A percentile compares a stretch with the other conserved stretches of the same genome.
phyloP scores from a whole-genome alignment of 1,140 invertebrate species.

The Chelonus insularis region DNA sequence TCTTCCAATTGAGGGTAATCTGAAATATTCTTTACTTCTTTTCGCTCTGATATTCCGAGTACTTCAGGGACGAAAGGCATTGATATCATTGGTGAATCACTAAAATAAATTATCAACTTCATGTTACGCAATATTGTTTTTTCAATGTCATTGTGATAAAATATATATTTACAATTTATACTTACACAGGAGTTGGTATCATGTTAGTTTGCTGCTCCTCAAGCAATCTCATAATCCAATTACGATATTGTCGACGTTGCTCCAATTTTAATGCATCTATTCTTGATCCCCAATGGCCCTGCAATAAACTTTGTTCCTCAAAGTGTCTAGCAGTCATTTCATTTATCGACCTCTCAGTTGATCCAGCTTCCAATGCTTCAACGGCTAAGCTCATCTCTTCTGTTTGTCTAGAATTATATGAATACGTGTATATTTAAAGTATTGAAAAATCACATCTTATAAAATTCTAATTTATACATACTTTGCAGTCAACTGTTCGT shows the following conservation, averaged over 20 bases:
- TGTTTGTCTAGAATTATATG: conserved; percentile 64
- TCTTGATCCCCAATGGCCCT: conserved; percentile 76
- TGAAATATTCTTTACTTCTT: conserved; percentile 44
- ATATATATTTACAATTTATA: too few relatives aligned
- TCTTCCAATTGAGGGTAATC: conserved; percentile 70
- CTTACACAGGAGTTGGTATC: conserved; percentile 63
- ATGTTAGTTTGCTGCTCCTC: conserved; percentile 69
- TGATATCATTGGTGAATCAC: conserved; percentile 51
- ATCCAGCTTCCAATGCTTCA: conserved; percentile 65
- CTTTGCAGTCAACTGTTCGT: conserved; percentile 68
- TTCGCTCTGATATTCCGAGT: conserved; percentile 41
- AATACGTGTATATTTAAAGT: conserved; percentile 5
- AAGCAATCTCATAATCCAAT: conserved; percentile 78
- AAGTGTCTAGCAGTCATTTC: conserved; percentile 74
- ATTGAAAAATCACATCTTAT: too few relatives aligned
- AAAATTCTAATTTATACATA: conserved; percentile 46
- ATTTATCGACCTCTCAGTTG: conserved; percentile 78
- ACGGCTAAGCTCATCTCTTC: conserved; percentile 79
- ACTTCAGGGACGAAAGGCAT: conserved; percentile 42
- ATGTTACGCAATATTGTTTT: conserved; percentile 5
- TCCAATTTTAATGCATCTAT: conserved; percentile 72
- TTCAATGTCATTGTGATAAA: too few relatives aligned
- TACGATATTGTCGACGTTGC: conserved; percentile 74
- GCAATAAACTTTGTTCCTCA: conserved; percentile 75
- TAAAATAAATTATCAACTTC: conserved; percentile 12